Base-by-base conservation (phyloP, 37 sponge, comb jelly and placozoan species). In the Axinella damicornis region DNA sequence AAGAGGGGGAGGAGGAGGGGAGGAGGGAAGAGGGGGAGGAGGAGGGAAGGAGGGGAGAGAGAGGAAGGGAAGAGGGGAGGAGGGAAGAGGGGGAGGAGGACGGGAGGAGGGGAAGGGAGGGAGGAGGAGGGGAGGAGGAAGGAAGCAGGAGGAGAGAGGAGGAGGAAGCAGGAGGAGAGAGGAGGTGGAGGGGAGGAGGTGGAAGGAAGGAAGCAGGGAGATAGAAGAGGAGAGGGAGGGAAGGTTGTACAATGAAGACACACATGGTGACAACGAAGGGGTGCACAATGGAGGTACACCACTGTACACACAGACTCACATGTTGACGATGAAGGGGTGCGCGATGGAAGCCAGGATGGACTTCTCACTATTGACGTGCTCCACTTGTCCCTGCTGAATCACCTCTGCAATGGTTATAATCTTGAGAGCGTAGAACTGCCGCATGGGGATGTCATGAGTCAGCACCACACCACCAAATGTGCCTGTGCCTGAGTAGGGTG, bases 211-310 rank as follows among this genome's bases (percentile, higher is more conserved):
- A n/a, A n/a, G n/a, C n/a, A n/a, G n/a, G n/a, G n/a, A 2, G 63
- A 28, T n/a, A 27, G 27, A 27, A 28, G 63, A 13, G 63, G 5
- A 11, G 63, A 2, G 63, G 63, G 2, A 30, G 25, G n/a, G 70
- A 35, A 11, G 12, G 27, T 31, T 13, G 36, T n/a, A 9, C 25
- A 2, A 9, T 28, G 66, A 16, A 32, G 32, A 15, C 98, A 90
- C 63, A 97, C 98, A 97, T 36, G 63, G 88, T 90, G 58, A 97
- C 95, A 16, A 97, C 92, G 86, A 97, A 97, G 56, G 98, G 98
- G 82, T 92, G 93, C 0, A 84, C 81, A 24, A 97, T 83, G 30
- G 69, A 40, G 33, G 74, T n/a, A n/a, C n/a, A n/a, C n/a, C n/a
- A n/a, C n/a, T n/a, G n/a, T n/a, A n/a, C n/a, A n/a, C n/a, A 38